Evolutionary conservation across 2,113 vertebrate species (phyloP).

Genomic region (Tretioscincus oriximinensis): DNA sequence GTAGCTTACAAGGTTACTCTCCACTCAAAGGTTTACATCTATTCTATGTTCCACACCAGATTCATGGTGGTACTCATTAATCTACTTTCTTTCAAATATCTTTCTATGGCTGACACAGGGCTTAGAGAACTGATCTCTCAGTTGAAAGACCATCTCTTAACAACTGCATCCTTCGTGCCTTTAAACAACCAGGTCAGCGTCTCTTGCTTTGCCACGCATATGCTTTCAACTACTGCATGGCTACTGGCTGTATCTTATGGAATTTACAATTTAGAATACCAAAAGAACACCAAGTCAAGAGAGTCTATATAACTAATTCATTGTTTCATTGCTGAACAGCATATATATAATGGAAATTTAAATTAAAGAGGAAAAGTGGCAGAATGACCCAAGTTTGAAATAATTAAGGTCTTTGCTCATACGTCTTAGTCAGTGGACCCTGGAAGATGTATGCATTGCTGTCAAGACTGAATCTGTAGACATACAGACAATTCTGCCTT

Average conservation of each 20-base stretch:
- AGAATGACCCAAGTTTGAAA: not conserved
- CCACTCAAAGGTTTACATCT: too few relatives aligned
- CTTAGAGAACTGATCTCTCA: too few relatives aligned
- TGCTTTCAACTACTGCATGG: not conserved
- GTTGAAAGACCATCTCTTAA: too few relatives aligned
- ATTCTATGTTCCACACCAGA: too few relatives aligned
- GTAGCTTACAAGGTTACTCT: too few relatives aligned
- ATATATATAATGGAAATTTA: not conserved
- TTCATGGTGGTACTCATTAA: too few relatives aligned
- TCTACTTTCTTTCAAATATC: too few relatives aligned
- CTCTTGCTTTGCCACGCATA: not conserved
- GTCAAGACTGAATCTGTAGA: not conserved
- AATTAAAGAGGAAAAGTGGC: not conserved
- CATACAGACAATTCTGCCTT: not conserved
- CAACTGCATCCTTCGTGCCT: too few relatives aligned
- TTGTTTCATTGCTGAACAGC: not conserved
- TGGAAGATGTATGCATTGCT: too few relatives aligned
- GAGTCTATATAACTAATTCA: not conserved
- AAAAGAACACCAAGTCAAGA: not conserved
- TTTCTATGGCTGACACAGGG: too few relatives aligned
- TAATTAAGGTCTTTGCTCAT: not conserved
- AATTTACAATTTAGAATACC: not conserved
- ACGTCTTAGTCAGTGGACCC: too few relatives aligned
- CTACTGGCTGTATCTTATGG: not conserved
- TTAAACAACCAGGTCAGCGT: not conserved